A percentile compares a stretch with the other conserved stretches of the same genome.
Conservation (phyloP, 1,140 invertebrate species). For the Drosophila ficusphila region DNA sequence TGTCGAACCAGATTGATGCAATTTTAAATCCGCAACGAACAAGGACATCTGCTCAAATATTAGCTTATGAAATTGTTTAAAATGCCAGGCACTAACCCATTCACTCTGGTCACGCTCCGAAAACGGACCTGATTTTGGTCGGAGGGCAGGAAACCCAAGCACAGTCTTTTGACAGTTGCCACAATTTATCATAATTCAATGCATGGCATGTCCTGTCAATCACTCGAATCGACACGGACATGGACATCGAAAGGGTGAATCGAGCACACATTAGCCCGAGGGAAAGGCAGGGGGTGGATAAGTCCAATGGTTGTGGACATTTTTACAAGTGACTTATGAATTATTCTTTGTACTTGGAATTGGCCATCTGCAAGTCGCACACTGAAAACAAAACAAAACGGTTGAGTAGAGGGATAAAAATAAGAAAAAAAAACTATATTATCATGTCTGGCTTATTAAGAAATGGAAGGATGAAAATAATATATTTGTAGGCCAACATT, state of each 20-base stretch:
- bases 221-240: conserved; percentile 46
- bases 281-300: conserved; percentile 4
- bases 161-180: conserved; percentile 75
- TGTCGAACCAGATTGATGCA: conserved; percentile 54
- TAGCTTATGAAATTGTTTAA: conserved; percentile 78
- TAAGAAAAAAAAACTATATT: no score
- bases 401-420: no score
- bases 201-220: conserved; percentile 79
- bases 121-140: conserved; percentile 6
- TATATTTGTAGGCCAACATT: no score
- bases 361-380: conserved; percentile 17
- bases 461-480: no score
- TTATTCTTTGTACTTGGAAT: conserved; percentile 59
- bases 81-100: conserved; percentile 64
- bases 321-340: conserved; percentile 82
- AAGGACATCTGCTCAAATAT: conserved; percentile 77
- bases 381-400: conserved; percentile 3
- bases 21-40: conserved; percentile 65
- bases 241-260: conserved; percentile 56
- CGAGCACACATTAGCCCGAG: conserved; percentile 56
- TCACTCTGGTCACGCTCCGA: conserved; percentile 61
- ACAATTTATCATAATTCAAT: conserved; percentile 84
- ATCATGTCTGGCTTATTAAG: no score
- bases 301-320: conserved; percentile 35
- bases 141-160: conserved; percentile 28